A percentile compares a stretch with the other conserved stretches of the same genome.
Evolutionary conservation across 2,888 invertebrate species (phyloP).

Genomic region (Hypomecis punctinalis): DNA sequence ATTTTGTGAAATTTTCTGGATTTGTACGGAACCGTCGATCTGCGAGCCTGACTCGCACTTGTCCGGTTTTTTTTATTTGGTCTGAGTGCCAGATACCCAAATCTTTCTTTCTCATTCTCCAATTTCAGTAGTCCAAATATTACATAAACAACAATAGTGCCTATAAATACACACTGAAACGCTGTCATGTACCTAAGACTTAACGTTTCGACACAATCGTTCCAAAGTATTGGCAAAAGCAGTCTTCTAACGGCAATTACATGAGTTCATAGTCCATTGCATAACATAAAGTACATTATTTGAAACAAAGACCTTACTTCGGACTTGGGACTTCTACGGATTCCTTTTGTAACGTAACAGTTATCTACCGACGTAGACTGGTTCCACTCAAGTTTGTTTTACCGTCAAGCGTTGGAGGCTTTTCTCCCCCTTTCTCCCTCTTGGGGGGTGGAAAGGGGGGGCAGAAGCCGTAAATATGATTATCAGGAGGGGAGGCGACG

Average conservation of each 20-base stretch:
- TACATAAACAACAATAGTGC: neutral
- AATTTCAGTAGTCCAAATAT: no score
- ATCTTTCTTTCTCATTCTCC: no score
- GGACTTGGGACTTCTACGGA: slow-evolving; percentile 6
- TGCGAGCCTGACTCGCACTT: no score
- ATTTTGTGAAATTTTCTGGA: no score
- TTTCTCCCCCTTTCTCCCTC: slow-evolving; percentile 34
- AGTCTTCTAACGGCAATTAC: slow-evolving; percentile 8
- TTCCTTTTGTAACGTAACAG: slow-evolving; percentile 29
- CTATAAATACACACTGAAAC: neutral
- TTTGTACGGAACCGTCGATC: no score
- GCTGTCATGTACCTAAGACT: slow-evolving; percentile 7
- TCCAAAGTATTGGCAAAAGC: slow-evolving; percentile 11
- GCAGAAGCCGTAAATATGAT: slow-evolving; percentile 81
- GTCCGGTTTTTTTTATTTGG: no score
- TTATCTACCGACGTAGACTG: slow-evolving; percentile 36
- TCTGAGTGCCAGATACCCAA: no score
- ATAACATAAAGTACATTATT: slow-evolving; percentile 18
- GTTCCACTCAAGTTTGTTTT: slow-evolving; percentile 29
- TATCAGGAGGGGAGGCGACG: slow-evolving; percentile 83
- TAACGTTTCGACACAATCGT: slow-evolving; percentile 6
- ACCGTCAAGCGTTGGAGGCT: slow-evolving; percentile 48
- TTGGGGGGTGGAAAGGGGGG: slow-evolving; percentile 41
- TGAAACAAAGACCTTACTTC: slow-evolving; percentile 16
- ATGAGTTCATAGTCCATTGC: neutral